phyloP scores from a whole-genome alignment of 2,113 vertebrate genomes.

The Limnothrissa miodon region DNA sequence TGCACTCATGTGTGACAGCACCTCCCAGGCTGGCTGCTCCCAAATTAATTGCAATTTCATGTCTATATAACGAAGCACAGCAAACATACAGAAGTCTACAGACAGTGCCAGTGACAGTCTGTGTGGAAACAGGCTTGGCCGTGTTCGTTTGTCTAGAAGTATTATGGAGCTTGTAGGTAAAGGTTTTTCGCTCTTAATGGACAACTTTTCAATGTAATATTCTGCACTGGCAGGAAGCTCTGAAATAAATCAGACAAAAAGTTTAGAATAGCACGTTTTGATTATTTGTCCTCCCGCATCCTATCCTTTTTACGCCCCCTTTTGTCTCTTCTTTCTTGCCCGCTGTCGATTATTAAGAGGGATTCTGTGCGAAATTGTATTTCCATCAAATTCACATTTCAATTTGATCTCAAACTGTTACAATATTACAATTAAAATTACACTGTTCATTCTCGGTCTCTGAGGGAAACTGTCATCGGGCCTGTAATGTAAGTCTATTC shows the following conservation, averaged over 20 bases:
- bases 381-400: conserved; percentile 28
- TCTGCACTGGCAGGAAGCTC: background rate
- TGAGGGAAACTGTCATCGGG: conserved; percentile 45
- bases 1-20: conserved; percentile 70
- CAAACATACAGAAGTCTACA: conserved; percentile 60
- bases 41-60: conserved; percentile 73
- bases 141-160: background rate
- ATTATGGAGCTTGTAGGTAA: background rate
- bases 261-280: background rate
- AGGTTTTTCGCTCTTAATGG: background rate
- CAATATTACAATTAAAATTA: conserved; percentile 37
- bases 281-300: background rate
- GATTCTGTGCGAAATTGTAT: background rate
- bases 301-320: background rate
- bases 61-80: conserved; percentile 54
- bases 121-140: conserved; percentile 26
- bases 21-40: conserved; percentile 65
- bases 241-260: background rate
- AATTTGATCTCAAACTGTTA: conserved; percentile 43
- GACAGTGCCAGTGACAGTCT: conserved; percentile 43
- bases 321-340: conserved; percentile 5
- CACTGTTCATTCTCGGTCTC: conserved; percentile 31
- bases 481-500: conserved; percentile 36
- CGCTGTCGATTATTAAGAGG: background rate
- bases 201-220: background rate